Conservation (phyloP, 1,140 invertebrate genomes). For the Drosophila eugracilis region DNA sequence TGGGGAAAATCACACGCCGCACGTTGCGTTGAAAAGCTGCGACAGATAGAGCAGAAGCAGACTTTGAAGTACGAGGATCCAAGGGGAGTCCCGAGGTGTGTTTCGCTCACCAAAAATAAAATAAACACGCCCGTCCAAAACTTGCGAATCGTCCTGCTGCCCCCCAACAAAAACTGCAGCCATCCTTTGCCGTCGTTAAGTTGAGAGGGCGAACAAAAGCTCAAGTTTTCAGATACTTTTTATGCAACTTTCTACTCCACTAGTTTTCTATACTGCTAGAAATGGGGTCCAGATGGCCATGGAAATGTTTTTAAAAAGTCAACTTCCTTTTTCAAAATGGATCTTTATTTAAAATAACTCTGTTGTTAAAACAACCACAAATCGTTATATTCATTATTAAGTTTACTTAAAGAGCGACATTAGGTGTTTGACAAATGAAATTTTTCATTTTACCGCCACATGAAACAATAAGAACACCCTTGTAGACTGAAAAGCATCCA, state of each 20-base stretch:
- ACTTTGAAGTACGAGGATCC: constrained; percentile 3
- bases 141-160: constrained; percentile 3
- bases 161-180: constrained; percentile 1
- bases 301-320: background rate
- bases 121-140: constrained; percentile 50
- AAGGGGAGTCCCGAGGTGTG: constrained; percentile 3
- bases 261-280: background rate
- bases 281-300: background rate
- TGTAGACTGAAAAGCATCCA: too few relatives aligned
- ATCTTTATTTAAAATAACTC: too few relatives aligned
- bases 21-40: constrained; percentile 35
- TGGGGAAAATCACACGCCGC: constrained; percentile 32
- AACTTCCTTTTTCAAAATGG: too few relatives aligned
- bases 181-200: constrained; percentile 50
- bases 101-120: constrained; percentile 64
- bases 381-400: too few relatives aligned
- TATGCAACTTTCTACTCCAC: constrained; percentile 14
- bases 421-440: too few relatives aligned
- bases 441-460: too few relatives aligned
- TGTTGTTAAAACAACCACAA: too few relatives aligned
- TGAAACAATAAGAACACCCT: too few relatives aligned
- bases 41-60: constrained; percentile 55
- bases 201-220: constrained; percentile 72
- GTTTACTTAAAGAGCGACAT: too few relatives aligned
- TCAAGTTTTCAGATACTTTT: constrained; percentile 66